Conservation (phyloP, 2,113 vertebrate genomes). For the Ammodytes dubius region DNA sequence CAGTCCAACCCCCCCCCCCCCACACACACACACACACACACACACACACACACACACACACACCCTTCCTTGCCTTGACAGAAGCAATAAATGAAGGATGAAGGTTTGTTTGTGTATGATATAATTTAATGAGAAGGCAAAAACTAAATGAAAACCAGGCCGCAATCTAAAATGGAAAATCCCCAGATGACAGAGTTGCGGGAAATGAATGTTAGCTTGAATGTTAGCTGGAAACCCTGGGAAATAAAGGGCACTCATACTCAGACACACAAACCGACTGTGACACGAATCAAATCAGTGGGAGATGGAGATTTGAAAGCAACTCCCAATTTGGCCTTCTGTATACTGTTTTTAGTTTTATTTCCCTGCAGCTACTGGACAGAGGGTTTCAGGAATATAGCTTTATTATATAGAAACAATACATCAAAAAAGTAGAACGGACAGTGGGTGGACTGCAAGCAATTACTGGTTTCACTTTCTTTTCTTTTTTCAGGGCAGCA, state of each 20-base stretch:
- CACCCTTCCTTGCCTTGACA: constrained; percentile 28
- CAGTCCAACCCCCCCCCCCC: not conserved
- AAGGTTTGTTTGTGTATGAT: constrained; percentile 10
- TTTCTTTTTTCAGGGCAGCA: not conserved
- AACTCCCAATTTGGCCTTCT: not conserved
- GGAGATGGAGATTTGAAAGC: not conserved
- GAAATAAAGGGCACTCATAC: constrained; percentile 26
- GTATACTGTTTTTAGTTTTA: not conserved
- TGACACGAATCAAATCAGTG: constrained; percentile 8
- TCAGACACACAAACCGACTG: constrained; percentile 16
- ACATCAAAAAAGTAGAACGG: not conserved
- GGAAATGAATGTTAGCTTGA: constrained; percentile 28
- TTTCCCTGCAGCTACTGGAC: constrained; percentile 1
- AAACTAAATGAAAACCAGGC: constrained; percentile 6
- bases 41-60: no score
- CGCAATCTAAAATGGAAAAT: constrained; percentile 31
- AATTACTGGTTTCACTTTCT: not conserved
- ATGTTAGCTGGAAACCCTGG: constrained; percentile 31
- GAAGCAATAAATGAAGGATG: constrained; percentile 32
- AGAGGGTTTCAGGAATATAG: not conserved
- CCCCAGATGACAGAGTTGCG: not conserved
- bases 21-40: no score
- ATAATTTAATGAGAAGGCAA: constrained; percentile 13
- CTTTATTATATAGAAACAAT: constrained; percentile 7
- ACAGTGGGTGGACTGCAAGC: not conserved